Base-by-base conservation (phyloP, 2,888 invertebrate species). In the Eretmocerus hayati region DNA sequence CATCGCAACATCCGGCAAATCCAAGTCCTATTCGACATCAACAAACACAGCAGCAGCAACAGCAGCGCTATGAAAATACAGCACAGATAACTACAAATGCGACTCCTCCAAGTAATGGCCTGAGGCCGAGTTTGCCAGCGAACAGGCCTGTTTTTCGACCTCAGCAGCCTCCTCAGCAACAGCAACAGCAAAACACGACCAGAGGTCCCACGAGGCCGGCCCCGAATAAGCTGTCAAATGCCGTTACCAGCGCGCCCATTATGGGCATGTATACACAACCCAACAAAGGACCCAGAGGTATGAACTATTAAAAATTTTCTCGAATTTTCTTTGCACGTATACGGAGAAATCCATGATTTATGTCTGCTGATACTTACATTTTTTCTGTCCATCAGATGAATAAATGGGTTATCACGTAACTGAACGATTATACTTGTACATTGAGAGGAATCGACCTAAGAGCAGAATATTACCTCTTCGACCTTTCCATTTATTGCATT, bases 231-330 rank as follows among this genome's bases (percentile, higher is more conserved):
- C 26, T 64, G 18, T n/a, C n/a, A n/a, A n/a, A n/a, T 19, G 56
- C 52, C 11, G 56, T 56, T 15, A 52, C 51, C 5, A 52, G 59
- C 3, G 47, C 59, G 6, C 60, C 62, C 4, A 56, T 64, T 20
- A 64, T 67, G 60, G 63, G 60, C 26, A 64, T 64, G 59, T 60
- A 62, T 37, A 50, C 58, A 2, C 62, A 66, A 50, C 61, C 63
- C 1, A 58, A 53, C n/a, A 59, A 58, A 18, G 55, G 52, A 2
- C 56, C 62, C 0, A 56, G 53, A 56, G 59, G 62, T 62, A 53
- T 37, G 21, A 36, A n/a, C n/a, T n/a, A n/a, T n/a, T n/a, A 33
- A 16, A 16, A 16, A 5, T 13, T 5, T 5, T 33, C 5, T 13
- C 5, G 33, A 5, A 5, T 33, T 33, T n/a, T n/a, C n/a, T n/a